phyloP scores from a whole-genome alignment of 2,797 vertebrate species.

The Takifugu rubripes region DNA sequence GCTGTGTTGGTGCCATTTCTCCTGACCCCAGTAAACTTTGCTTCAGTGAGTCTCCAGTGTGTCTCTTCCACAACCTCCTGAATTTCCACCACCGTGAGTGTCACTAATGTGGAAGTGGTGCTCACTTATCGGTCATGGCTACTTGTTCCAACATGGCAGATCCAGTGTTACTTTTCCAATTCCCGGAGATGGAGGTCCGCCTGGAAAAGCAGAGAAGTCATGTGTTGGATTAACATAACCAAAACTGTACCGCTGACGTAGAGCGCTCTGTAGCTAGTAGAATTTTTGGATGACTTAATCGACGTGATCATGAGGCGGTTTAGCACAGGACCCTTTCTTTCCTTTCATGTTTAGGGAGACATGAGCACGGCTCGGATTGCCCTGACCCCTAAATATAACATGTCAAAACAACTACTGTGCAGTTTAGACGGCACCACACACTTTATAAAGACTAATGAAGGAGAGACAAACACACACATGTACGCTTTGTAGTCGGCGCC shows the following conservation, averaged over 20 bases:
- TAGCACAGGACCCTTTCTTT: too few species aligned
- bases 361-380: too few species aligned
- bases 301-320: too few species aligned
- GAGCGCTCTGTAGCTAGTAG: constrained; percentile 3
- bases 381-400: neutral
- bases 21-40: too few species aligned
- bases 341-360: neutral
- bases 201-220: constrained; percentile 65
- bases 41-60: too few species aligned
- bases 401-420: neutral
- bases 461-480: constrained; percentile 78
- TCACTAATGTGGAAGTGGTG: constrained; percentile 27
- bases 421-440: neutral
- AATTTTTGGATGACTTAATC: too few species aligned
- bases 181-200: constrained; percentile 98
- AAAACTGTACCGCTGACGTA: constrained; percentile 4
- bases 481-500: constrained; percentile 97
- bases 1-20: too few species aligned
- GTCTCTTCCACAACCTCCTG: too few species aligned
- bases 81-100: constrained; percentile 6
- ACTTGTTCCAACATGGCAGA: constrained; percentile 99
- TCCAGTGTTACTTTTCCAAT: constrained; percentile 98
- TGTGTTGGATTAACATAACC: constrained; percentile 15
- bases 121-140: constrained; percentile 98
- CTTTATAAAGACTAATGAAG: neutral